Percentiles rank a stretch among this genome's conserved stretches.
phyloP scores from a whole-genome alignment of 2,113 vertebrate species.

The Orthonyx spaldingii region DNA sequence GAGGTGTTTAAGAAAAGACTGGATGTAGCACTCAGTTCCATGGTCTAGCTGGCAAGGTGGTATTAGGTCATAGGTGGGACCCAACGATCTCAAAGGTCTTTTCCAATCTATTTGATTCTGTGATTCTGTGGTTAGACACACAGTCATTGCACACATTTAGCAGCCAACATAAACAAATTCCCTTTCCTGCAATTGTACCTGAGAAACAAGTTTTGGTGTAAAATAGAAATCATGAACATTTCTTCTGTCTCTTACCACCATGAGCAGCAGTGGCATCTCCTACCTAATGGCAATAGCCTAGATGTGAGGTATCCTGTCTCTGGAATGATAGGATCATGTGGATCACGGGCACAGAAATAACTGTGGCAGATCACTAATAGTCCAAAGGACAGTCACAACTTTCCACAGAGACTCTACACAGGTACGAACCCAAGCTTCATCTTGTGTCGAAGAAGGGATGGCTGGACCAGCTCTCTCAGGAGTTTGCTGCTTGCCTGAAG shows the following conservation, averaged over 20 bases:
- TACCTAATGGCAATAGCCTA: neutral
- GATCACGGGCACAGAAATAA: neutral
- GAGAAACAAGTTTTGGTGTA: neutral
- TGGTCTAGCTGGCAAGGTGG: neutral
- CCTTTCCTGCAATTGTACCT: neutral
- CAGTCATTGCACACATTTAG: neutral
- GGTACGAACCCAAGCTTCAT: neutral
- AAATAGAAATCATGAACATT: neutral
- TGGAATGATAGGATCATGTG: neutral
- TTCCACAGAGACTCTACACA: neutral
- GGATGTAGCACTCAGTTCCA: neutral
- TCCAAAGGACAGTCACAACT: neutral
- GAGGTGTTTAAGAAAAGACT: neutral
- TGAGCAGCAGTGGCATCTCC: neutral
- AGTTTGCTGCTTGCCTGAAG: neutral
- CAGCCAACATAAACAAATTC: neutral
- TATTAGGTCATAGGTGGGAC: neutral
- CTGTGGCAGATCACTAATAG: neutral
- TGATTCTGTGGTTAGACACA: neutral
- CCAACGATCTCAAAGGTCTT: neutral
- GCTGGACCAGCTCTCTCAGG: neutral
- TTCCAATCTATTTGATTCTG: neutral
- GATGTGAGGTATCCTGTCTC: neutral
- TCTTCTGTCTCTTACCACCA: neutral
- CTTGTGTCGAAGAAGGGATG: neutral